Evolutionary conservation across 2,888 invertebrate species (phyloP).

Genomic region (Ectropis crepuscularia): DNA sequence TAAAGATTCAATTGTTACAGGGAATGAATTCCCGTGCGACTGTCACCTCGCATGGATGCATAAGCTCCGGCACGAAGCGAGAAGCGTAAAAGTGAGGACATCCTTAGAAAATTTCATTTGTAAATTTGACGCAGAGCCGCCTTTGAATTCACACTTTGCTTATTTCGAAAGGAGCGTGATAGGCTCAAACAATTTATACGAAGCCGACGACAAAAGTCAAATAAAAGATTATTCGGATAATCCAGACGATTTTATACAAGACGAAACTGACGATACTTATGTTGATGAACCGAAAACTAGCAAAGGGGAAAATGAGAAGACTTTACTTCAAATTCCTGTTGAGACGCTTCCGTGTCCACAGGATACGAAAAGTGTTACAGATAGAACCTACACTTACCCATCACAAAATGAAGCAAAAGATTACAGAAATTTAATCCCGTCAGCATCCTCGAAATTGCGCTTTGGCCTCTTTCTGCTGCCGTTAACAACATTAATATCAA

Average conservation of each 20-base stretch:
- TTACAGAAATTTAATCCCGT: slow-evolving; percentile 75
- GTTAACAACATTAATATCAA: slow-evolving; percentile 53
- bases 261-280: slow-evolving; percentile 72
- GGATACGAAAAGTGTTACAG: slow-evolving; percentile 86
- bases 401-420: slow-evolving; percentile 84
- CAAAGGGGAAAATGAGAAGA: slow-evolving; percentile 72
- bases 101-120: slow-evolving; percentile 90
- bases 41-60: slow-evolving; percentile 94
- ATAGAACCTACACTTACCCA: slow-evolving; percentile 82
- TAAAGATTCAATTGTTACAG: slow-evolving; percentile 84
- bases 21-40: slow-evolving; percentile 93
- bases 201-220: slow-evolving; percentile 68
- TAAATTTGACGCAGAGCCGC: slow-evolving; percentile 82
- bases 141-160: slow-evolving; percentile 71
- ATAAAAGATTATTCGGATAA: slow-evolving; percentile 71
- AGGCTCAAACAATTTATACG: slow-evolving; percentile 69
- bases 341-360: slow-evolving; percentile 86
- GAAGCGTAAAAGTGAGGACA: slow-evolving; percentile 88
- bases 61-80: slow-evolving; percentile 90
- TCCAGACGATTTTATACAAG: slow-evolving; percentile 68
- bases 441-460: slow-evolving; percentile 53
- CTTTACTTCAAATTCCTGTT: slow-evolving; percentile 83
- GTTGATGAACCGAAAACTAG: slow-evolving; percentile 70
- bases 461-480: slow-evolving; percentile 49
- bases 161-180: slow-evolving; percentile 73